These are phyloP conservation scores for Lamellibrachia luymesi DNA, from an alignment of 1,140 invertebrate genomes.

Conservation along the genomic window DNA sequence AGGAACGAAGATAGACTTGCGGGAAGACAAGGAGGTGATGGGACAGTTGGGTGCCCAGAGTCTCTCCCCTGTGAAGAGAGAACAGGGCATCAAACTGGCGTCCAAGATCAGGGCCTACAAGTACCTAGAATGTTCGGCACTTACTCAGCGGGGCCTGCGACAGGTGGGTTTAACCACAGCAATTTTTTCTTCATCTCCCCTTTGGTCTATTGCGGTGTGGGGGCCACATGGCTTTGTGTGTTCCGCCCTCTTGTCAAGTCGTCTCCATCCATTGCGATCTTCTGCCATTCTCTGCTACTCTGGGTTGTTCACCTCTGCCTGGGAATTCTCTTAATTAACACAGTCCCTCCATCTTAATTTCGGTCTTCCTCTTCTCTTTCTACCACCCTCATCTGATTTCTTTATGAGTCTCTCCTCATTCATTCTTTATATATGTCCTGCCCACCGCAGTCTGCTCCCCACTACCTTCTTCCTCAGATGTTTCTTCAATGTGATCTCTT, in stretches of 20 bases:
- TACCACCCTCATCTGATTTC: too few relatives aligned
- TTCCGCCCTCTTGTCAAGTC: background rate
- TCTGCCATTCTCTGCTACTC: too few relatives aligned
- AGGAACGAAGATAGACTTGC: slow-evolving; percentile 95
- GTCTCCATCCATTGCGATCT: background rate
- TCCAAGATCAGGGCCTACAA: slow-evolving; percentile 82
- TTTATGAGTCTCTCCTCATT: too few relatives aligned
- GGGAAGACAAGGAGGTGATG: slow-evolving; percentile 92
- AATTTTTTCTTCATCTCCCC: slow-evolving; percentile 51
- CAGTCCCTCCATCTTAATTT: too few relatives aligned
- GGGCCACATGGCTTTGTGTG: background rate
- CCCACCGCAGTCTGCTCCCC: too few relatives aligned
- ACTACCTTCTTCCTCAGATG: too few relatives aligned
- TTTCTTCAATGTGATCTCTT: too few relatives aligned
- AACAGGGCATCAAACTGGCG: slow-evolving; percentile 60
- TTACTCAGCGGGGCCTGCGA: slow-evolving; percentile 73
- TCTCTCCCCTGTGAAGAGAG: slow-evolving; percentile 84
- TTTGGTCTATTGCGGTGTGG: background rate
- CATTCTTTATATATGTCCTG: too few relatives aligned
- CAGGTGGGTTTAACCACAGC: slow-evolving; percentile 39
- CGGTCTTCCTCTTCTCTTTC: too few relatives aligned
- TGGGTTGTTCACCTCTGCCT: too few relatives aligned
- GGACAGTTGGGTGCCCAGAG: slow-evolving; percentile 99
- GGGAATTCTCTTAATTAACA: background rate
- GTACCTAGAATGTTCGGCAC: slow-evolving; percentile 98